Conservation (phyloP, 1,140 invertebrate species). For the Nephotettix cincticeps region DNA sequence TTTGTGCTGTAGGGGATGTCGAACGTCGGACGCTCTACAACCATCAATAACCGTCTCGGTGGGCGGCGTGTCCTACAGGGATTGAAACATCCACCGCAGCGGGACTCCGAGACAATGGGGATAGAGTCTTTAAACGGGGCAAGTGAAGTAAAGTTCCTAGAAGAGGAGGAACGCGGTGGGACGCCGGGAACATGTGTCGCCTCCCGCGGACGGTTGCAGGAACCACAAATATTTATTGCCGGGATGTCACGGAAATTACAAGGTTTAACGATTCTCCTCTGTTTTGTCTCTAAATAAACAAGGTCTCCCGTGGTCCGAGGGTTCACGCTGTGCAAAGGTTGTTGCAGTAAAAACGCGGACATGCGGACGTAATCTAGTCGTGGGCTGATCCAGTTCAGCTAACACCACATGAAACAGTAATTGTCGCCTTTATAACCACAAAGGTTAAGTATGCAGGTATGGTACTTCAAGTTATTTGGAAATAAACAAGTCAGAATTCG, state of each 20-base stretch:
- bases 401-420: too few relatives aligned
- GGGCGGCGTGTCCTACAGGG: not conserved
- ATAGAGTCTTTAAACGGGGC: conserved; percentile 16
- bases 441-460: too few relatives aligned
- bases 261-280: conserved; percentile 5
- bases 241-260: conserved; percentile 20
- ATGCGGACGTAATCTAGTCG: too few relatives aligned
- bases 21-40: too few relatives aligned
- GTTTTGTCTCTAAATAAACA: conserved; percentile 23
- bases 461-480: too few relatives aligned
- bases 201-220: conserved; percentile 1
- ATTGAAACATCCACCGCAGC: conserved; percentile 14
- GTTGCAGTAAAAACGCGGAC: too few relatives aligned
- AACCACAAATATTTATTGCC: conserved; percentile 23
- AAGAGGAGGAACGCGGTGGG: not conserved
- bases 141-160: conserved; percentile 22
- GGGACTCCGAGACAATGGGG: conserved; percentile 11
- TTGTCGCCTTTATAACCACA: too few relatives aligned
- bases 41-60: conserved; percentile 7
- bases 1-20: not conserved
- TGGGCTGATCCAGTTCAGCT: too few relatives aligned
- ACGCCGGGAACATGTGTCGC: conserved; percentile 11
- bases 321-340: too few relatives aligned
- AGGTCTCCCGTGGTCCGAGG: not conserved
- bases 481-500: too few relatives aligned